Evolutionary conservation across 2,888 invertebrate species (phyloP), one percentile per base, ranked within the genome.

Genomic region (Carcina quercana): DNA sequence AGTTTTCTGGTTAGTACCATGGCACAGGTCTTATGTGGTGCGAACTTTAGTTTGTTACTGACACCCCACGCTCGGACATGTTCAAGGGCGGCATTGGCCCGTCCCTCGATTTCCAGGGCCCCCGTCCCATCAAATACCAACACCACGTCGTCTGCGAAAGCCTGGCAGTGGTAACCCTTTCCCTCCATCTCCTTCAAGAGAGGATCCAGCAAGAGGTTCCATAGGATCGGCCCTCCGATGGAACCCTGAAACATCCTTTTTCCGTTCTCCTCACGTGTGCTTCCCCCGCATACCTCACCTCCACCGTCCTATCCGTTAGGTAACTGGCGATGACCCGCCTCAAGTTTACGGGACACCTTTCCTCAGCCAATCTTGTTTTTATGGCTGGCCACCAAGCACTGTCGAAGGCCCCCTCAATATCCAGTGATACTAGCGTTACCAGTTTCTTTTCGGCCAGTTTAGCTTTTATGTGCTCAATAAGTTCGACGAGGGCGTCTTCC

Each of bases 301-400:
- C 34, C 1, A 2, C n/a, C 10, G 6, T 36, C 3, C 3, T 3
- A 1, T 17, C 13, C 2, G 1, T 10, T 2, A 42, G 32, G 15
- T 43, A 43, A 17, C 32, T 29, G 21, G 25, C 28, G 0, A 40
- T 7, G 6, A 40, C 12, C 3, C 28, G 1, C 5, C 34, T 35
- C 10, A 44, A 5, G 19, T 38, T 36, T 2, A 14, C 11, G 1
- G 43, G 33, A 10, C 34, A 35, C 11, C 12, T 5, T 13, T 30
- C 31, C 15, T 45, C 34, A 1, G 20, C 34, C 21, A 39, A 33
- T 15, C 37, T 7, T 5, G 12, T 17, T 15, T 17, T 19, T 10
- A 42, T 38, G 1, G 30, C 34, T 0, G 42, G 45, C 42, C 42
- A 42, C n/a, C n/a, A n/a, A n/a, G n/a, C n/a, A n/a, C n/a, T n/a